phyloP scores from a whole-genome alignment of 2,113 vertebrate genomes.

The Pionites leucogaster region DNA sequence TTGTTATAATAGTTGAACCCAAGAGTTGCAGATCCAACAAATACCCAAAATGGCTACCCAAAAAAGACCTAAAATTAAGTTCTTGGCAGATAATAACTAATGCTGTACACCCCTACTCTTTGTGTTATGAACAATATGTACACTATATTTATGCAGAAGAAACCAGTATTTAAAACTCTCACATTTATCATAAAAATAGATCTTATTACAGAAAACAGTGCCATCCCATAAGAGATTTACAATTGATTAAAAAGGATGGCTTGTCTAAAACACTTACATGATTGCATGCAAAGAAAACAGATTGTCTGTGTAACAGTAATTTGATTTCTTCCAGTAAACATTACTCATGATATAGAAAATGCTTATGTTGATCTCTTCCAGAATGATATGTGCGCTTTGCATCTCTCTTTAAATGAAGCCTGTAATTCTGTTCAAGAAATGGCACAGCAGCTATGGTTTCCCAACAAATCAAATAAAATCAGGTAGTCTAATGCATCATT shows the following conservation, averaged over 20 bases:
- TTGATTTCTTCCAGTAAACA: slow-evolving; percentile 71
- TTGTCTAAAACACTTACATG: slow-evolving; percentile 67
- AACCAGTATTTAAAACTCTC: slow-evolving; percentile 38
- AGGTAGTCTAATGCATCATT: slow-evolving; percentile 47
- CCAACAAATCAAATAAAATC: slow-evolving; percentile 62
- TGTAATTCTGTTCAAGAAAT: slow-evolving; percentile 50
- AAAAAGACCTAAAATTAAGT: slow-evolving; percentile 25
- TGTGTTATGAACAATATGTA: slow-evolving; percentile 7
- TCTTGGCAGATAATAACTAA: slow-evolving; percentile 7
- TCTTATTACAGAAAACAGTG: slow-evolving; percentile 50
- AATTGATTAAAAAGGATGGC: slow-evolving; percentile 64
- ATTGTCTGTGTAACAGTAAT: slow-evolving; percentile 65
- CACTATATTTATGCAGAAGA: slow-evolving; percentile 5
- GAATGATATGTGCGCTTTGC: slow-evolving; percentile 36
- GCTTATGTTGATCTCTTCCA: slow-evolving; percentile 58
- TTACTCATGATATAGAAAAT: slow-evolving; percentile 64
- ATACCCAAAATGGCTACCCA: neutral
- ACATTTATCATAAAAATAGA: slow-evolving; percentile 42
- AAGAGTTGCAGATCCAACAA: neutral
- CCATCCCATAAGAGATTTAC: slow-evolving; percentile 35
- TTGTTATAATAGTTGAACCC: neutral
- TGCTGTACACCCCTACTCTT: neutral
- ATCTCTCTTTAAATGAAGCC: slow-evolving; percentile 47
- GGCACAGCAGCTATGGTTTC: slow-evolving; percentile 23
- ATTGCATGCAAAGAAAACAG: slow-evolving; percentile 70